Percentiles rank a stretch among this genome's conserved stretches.
Conservation (phyloP, 1,140 invertebrate genomes). For the Nebria ingens region DNA sequence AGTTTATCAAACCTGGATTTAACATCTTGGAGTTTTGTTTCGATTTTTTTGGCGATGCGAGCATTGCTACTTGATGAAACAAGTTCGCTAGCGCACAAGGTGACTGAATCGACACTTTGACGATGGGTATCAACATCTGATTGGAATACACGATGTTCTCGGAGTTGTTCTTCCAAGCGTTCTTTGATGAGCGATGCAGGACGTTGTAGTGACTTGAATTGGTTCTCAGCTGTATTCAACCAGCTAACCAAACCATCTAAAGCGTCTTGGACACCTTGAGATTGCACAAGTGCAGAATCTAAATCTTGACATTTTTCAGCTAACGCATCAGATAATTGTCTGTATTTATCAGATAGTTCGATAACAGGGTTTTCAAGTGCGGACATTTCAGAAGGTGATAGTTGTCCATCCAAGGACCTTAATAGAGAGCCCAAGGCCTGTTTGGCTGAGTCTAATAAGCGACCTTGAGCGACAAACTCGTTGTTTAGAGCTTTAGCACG, state of each 20-base stretch:
- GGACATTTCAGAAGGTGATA: conserved; percentile 64
- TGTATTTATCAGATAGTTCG: conserved; percentile 67
- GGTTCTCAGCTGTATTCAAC: conserved; percentile 74
- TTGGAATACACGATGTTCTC: conserved; percentile 68
- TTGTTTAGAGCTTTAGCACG: conserved; percentile 75
- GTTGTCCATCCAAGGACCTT: conserved; percentile 64
- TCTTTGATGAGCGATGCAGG: conserved; percentile 82
- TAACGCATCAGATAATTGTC: conserved; percentile 57
- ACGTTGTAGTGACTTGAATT: conserved; percentile 65
- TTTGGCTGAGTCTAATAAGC: conserved; percentile 71
- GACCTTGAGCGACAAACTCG: conserved; percentile 75
- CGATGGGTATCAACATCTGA: conserved; percentile 77
- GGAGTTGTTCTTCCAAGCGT: conserved; percentile 78
- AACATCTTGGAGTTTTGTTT: conserved; percentile 77
- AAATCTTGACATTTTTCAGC: conserved; percentile 71
- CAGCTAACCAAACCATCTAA: conserved; percentile 75
- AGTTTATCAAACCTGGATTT: conserved; percentile 75
- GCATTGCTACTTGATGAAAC: conserved; percentile 72
- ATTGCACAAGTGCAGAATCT: conserved; percentile 81
- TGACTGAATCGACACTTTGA: conserved; percentile 72
- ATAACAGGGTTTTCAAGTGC: conserved; percentile 68
- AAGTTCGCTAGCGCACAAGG: conserved; percentile 65
- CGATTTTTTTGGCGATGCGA: conserved; percentile 79
- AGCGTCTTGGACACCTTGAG: conserved; percentile 89
- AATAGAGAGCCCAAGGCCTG: conserved; percentile 60